phyloP scores from a whole-genome alignment of 2,888 invertebrate genomes.

The Chelonus formosanus region DNA sequence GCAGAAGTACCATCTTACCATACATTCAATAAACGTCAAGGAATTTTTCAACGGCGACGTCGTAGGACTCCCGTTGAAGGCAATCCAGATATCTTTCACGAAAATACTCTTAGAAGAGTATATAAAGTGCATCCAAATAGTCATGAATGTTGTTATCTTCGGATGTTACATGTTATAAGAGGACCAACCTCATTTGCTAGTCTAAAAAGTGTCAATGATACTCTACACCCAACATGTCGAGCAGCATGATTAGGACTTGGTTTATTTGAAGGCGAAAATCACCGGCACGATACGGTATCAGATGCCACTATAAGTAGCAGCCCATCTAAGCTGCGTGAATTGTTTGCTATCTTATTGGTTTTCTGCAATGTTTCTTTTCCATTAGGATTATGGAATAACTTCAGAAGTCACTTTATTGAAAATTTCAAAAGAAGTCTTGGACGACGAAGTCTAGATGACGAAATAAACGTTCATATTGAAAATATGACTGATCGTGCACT shows the following conservation, averaged over 20 bases:
- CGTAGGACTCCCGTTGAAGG: background rate
- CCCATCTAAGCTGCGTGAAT: background rate
- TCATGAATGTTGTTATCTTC: background rate
- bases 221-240: conserved; percentile 41
- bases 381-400: background rate
- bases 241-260: conserved; percentile 35
- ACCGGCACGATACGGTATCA: background rate
- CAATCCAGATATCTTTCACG: background rate
- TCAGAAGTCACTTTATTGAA: background rate
- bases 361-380: background rate
- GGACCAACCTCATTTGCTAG: conserved; percentile 46
- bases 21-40: conserved; percentile 43
- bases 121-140: background rate
- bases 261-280: background rate
- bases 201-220: conserved; percentile 44
- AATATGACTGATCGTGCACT: background rate
- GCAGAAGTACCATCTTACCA: conserved; percentile 3
- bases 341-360: background rate
- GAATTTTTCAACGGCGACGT: conserved; percentile 38
- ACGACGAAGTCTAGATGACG: background rate
- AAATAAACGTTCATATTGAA: background rate
- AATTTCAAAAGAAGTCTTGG: background rate
- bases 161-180: no score
- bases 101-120: background rate
- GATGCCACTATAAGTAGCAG: background rate